Evolutionary conservation across 1,140 invertebrate species (phyloP), one percentile per base, ranked within the genome.

Genomic region (Artemia franciscana): DNA sequence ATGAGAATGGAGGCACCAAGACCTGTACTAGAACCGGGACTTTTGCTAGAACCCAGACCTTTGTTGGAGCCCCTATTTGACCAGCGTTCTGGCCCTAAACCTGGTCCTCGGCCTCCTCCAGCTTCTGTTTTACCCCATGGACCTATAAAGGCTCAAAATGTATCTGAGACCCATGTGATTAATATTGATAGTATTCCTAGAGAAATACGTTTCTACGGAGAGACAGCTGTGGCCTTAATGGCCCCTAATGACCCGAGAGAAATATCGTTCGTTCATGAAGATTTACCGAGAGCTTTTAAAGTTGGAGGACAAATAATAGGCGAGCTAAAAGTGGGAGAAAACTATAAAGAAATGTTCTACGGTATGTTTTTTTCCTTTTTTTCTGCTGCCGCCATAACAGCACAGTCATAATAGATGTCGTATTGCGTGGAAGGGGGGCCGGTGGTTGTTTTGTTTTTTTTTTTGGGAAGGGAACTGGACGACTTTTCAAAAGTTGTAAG

Each of bases 191-290:
- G 82, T 3, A 73, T 84, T 26, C 79, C 82, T 0, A 78, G 88
- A 67, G 86, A 91, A 71, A 84, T 95, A 57, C 78, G 88, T 57
- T 87, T 88, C 67, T 91, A 93, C 66, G 85, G 84, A 23, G 80
- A 85, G 30, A 84, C 82, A 2, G 89, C 88, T 1, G 78, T 92
- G 21, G 82, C 90, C 4, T 84, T 93, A 67, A 80, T 88, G 75
- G 80, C 80, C 26, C 83, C 82, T 76, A 84, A 89, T 66, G 85
- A 90, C 71, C 87, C 88, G 0, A 76, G 85, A 62, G 86, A 91
- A 71, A 83, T 93, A 56, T 81, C 80, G 15, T 92, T 91, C 63
- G 80, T 86, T 23, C 65, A 65, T 5, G 71, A 68, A 5, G 25
- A 66, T 21, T 67, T 65, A 57, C 59, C 62, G 5, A 68, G 78